Evolutionary conservation across 2,888 invertebrate species (phyloP).

Genomic region (Meganola albula): DNA sequence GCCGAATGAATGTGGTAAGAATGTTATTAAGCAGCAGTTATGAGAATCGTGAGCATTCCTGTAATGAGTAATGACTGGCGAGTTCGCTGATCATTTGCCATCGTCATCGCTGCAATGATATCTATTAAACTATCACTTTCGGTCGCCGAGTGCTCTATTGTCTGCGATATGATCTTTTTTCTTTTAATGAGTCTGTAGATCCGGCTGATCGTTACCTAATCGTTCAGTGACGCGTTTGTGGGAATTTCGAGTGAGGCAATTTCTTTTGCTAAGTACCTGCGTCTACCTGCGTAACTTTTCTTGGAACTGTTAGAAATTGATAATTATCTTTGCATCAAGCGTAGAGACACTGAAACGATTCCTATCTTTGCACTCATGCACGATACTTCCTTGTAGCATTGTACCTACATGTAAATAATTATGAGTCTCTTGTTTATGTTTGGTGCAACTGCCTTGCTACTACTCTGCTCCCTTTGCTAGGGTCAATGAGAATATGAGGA

Average conservation of each 20-base stretch:
- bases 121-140: conserved; percentile 72
- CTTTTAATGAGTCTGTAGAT: conserved; percentile 65
- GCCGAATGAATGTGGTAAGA: conserved; percentile 8
- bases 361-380: too few relatives aligned
- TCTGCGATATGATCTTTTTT: conserved; percentile 67
- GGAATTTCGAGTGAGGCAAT: conserved; percentile 55
- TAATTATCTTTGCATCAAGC: too few relatives aligned
- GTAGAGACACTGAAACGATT: too few relatives aligned
- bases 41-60: conserved; percentile 30
- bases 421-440: too few relatives aligned
- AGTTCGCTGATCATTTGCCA: conserved; percentile 42
- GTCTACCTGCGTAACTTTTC: conserved; percentile 11
- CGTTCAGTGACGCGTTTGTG: conserved; percentile 37
- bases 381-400: too few relatives aligned
- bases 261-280: conserved; percentile 36
- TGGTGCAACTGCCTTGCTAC: too few relatives aligned
- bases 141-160: conserved; percentile 67
- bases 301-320: conserved; percentile 13
- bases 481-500: too few relatives aligned
- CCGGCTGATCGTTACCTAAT: conserved; percentile 70
- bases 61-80: conserved; percentile 48
- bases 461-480: too few relatives aligned
- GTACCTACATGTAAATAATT: too few relatives aligned
- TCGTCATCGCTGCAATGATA: conserved; percentile 54
- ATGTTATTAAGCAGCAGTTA: conserved; percentile 15